phyloP scores from a whole-genome alignment of 2,797 vertebrate genomes.

The Semaprochilodus insignis region DNA sequence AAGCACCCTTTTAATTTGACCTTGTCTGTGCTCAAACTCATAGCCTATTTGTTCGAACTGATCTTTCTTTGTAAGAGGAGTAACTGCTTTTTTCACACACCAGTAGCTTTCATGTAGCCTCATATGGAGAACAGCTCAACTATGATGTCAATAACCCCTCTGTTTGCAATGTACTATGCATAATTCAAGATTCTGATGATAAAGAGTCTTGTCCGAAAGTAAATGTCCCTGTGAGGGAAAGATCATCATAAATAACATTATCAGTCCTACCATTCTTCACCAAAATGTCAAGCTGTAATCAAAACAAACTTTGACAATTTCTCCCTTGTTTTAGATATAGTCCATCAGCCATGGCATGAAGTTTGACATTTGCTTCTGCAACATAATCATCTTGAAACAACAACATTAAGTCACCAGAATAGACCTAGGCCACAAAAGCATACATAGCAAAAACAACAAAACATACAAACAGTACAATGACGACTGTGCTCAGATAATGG shows the following conservation, averaged over 20 bases:
- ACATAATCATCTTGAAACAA: not conserved
- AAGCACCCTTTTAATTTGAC: constrained; percentile 73
- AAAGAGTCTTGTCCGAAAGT: constrained; percentile 33
- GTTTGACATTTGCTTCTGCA: not conserved
- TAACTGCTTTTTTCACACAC: constrained; percentile 42
- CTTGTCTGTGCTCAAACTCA: constrained; percentile 66
- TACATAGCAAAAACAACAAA: constrained; percentile 34
- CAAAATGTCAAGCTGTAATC: not conserved
- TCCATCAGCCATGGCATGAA: too few species aligned
- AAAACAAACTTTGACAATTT: too few species aligned
- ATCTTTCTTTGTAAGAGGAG: constrained; percentile 68
- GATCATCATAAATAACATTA: constrained; percentile 37
- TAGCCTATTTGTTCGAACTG: constrained; percentile 52
- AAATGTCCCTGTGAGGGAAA: constrained; percentile 17
- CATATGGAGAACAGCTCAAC: constrained; percentile 20
- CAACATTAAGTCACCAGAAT: not conserved
- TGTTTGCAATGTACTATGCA: constrained; percentile 7
- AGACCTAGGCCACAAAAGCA: constrained; percentile 11
- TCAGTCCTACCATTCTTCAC: not conserved
- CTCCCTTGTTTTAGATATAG: too few species aligned
- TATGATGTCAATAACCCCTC: constrained; percentile 8
- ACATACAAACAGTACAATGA: constrained; percentile 30
- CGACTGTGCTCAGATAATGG: constrained; percentile 63
- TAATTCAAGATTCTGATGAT: constrained; percentile 24
- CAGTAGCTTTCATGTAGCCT: constrained; percentile 24